phyloP scores from a whole-genome alignment of 2,797 vertebrate species.

The Tarsius wallacei region DNA sequence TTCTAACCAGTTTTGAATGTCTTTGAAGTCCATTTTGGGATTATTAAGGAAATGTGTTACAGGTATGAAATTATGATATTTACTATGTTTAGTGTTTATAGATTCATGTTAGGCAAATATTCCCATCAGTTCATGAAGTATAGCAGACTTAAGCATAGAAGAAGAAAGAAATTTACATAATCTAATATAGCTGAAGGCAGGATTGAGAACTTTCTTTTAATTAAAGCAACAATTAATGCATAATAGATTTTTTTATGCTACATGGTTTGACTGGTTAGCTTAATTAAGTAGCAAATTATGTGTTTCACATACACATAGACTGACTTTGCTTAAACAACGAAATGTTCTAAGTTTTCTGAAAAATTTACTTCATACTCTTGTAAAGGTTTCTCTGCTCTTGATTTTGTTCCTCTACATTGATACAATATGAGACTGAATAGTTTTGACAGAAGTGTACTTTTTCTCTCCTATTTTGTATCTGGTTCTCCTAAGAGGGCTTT shows the following conservation, averaged over 20 bases:
- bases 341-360: slow-evolving; percentile 50
- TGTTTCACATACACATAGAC: slow-evolving; percentile 33
- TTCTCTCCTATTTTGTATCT: background rate
- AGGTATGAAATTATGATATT: slow-evolving; percentile 66
- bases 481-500: background rate
- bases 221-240: slow-evolving; percentile 72
- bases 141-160: slow-evolving; percentile 40
- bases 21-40: slow-evolving; percentile 54
- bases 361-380: slow-evolving; percentile 15
- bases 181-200: slow-evolving; percentile 64
- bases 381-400: background rate
- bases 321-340: slow-evolving; percentile 46
- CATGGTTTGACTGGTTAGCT: slow-evolving; percentile 69
- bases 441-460: background rate
- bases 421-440: background rate
- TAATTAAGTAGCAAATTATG: slow-evolving; percentile 69
- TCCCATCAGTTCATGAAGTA: slow-evolving; percentile 29
- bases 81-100: slow-evolving; percentile 56
- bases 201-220: slow-evolving; percentile 73
- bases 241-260: slow-evolving; percentile 62
- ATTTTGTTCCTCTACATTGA: background rate
- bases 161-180: slow-evolving; percentile 62
- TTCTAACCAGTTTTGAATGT: slow-evolving; percentile 31
- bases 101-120: slow-evolving; percentile 70
- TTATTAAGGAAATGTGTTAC: slow-evolving; percentile 50